Evolutionary conservation across 1,140 invertebrate species (phyloP), one percentile per base, ranked within the genome.

Genomic region (Drosophila tristis): DNA sequence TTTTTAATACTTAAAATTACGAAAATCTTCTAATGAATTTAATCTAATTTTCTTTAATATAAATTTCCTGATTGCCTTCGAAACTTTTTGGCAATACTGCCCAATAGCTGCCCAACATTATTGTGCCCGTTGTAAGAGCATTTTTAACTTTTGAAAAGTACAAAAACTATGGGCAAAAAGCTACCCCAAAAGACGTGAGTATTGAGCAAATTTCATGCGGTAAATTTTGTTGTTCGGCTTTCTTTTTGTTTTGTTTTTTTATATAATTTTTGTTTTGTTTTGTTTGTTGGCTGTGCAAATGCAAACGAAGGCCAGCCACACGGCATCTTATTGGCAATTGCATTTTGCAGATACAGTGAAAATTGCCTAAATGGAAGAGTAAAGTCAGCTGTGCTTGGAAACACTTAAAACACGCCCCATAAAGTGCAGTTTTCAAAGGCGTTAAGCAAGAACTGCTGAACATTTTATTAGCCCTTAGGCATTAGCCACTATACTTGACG

Each of bases 151-250:
- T 29, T 29, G 4, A 50, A 55, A 45, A 51, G 16, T 39, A 57
- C 39, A 61, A 64, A 57, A 79, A 63, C 65, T 55, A 68, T 49
- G 50, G 31, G 43, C 5, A 29, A 6, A 66, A 71, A 70, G 60
- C 67, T 57, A 51, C 57, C 61, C 20, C 49, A 66, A 76, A 72
- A 72, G 70, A 81, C 78, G 78, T 81, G 77, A 80, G 66, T 20
- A 75, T 76, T 73, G 77, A 72, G 59, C 66, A 72, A 76, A 76
- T 75, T 76, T 79, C 59, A 60, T 63, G 61, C 26, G 31, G 54
- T 23, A 29, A 20, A 31, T 47, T 35, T 59, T 29, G 26, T 75
- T 58, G 20, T 31, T 25, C 23, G 23, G 23, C 4, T 25, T 25
- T 25, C 4, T 25, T 25, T 25, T 25, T 4, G 2, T 25, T 25